Percentiles rank a stretch among this genome's conserved stretches.
Evolutionary conservation across 2,113 vertebrate genomes (phyloP).

Genomic region (Pygoscelis antarcticus): DNA sequence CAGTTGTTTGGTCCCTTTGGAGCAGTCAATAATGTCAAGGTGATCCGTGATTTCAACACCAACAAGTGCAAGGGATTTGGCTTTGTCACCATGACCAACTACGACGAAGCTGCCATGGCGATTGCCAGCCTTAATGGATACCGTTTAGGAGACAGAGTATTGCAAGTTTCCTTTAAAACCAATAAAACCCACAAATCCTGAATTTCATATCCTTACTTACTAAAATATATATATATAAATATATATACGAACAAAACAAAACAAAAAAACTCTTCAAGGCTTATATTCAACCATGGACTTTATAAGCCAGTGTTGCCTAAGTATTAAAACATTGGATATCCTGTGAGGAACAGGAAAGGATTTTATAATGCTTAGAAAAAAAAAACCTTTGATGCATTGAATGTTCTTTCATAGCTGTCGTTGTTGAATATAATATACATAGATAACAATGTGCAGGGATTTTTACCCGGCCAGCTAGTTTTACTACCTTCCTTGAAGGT

Average conservation of each 20-base stretch:
- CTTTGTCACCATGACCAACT: slow-evolving; percentile 99
- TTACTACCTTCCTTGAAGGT: slow-evolving; percentile 98
- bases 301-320: slow-evolving; percentile 99
- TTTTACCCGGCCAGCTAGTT: slow-evolving; percentile 91
- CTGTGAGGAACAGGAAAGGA: slow-evolving; percentile 92
- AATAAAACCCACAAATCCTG: slow-evolving; percentile 99
- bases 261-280: slow-evolving; percentile 98
- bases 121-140: slow-evolving; percentile 99
- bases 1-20: slow-evolving; percentile 99
- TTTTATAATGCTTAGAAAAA: slow-evolving; percentile 91
- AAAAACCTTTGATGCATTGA: slow-evolving; percentile 90
- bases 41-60: slow-evolving; percentile 99
- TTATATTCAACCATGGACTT: slow-evolving; percentile 99
- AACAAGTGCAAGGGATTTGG: slow-evolving; percentile 99
- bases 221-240: slow-evolving; percentile 86
- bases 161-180: slow-evolving; percentile 99
- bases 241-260: slow-evolving; percentile 81
- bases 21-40: slow-evolving; percentile 99
- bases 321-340: slow-evolving; percentile 97
- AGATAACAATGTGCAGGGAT: slow-evolving; percentile 89
- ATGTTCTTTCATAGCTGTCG: slow-evolving; percentile 91
- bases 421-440: slow-evolving; percentile 90
- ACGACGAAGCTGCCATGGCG: slow-evolving; percentile 99
- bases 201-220: slow-evolving; percentile 91
- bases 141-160: slow-evolving; percentile 97